Conservation (phyloP, 2,888 invertebrate species). For the Cordylochernes scorpioides region DNA sequence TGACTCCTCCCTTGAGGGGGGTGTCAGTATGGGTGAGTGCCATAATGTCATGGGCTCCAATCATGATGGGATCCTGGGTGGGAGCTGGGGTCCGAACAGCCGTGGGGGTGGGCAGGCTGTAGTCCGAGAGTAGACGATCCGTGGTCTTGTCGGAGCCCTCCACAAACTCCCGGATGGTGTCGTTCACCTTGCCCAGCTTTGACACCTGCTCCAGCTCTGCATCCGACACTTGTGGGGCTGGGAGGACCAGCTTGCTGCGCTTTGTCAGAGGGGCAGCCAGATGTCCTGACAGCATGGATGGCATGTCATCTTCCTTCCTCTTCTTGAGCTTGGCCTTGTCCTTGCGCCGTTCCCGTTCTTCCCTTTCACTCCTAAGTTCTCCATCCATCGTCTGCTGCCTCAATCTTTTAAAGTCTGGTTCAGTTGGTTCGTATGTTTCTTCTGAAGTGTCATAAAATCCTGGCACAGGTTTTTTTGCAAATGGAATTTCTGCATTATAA, state of each 20-base stretch:
- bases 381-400: constrained; percentile 79
- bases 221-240: constrained; percentile 88
- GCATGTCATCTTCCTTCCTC: constrained; percentile 68
- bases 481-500: constrained; percentile 89
- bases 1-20: constrained; percentile 75
- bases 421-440: constrained; percentile 60
- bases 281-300: constrained; percentile 46
- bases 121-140: too few relatives aligned
- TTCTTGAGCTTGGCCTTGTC: constrained; percentile 86
- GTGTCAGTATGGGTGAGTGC: constrained; percentile 92
- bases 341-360: constrained; percentile 74
- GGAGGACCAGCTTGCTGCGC: constrained; percentile 77
- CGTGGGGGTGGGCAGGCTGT: too few relatives aligned
- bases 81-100: too few relatives aligned
- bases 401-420: constrained; percentile 63
- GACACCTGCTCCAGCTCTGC: constrained; percentile 33
- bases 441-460: constrained; percentile 80
- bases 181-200: too few relatives aligned
- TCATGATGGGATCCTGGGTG: too few relatives aligned
- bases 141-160: too few relatives aligned
- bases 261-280: constrained; percentile 62
- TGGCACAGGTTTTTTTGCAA: constrained; percentile 68
- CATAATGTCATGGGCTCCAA: constrained; percentile 96
- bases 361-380: constrained; percentile 60
- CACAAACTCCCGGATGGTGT: too few relatives aligned